Conservation (phyloP, 2,113 vertebrate species). For the Mus musculus region GRCm39 chr17:49485501-49486000, state of each 20-base stretch:
- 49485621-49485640: neutral
- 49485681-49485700: neutral
- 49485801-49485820: neutral
- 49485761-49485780: neutral
- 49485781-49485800: neutral
- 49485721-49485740: neutral
- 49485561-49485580: neutral
- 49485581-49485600: neutral
- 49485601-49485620: neutral
- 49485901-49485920: neutral
- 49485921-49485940: neutral
- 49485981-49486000: no score
- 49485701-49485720: neutral
- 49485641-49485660: neutral
- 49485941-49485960: neutral
- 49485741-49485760: neutral
- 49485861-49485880: neutral
- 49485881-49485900: neutral
- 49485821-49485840: neutral
- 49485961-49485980: neutral
- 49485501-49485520: slow-evolving; percentile 67
- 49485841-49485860: neutral
- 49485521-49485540: slow-evolving; percentile 22
- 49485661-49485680: neutral
- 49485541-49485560: slow-evolving; percentile 20